Evolutionary conservation across 2,888 invertebrate genomes (phyloP).

Genomic region (Amphipoea lucens): DNA sequence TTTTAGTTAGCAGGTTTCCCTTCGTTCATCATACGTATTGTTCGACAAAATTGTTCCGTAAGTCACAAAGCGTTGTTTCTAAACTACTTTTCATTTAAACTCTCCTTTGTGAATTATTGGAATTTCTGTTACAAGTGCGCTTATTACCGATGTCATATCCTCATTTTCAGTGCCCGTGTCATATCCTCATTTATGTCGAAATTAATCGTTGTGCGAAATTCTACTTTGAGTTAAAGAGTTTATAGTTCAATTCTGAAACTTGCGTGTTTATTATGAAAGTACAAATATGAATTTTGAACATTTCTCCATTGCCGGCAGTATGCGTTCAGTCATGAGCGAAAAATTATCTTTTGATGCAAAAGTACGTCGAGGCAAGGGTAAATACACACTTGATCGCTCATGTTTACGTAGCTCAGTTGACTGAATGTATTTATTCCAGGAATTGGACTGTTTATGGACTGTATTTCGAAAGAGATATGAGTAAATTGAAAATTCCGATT

Average conservation of each 20-base stretch:
- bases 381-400: slow-evolving; percentile 50
- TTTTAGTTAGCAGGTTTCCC: slow-evolving; percentile 47
- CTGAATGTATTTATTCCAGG: slow-evolving; percentile 38
- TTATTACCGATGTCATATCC: slow-evolving; percentile 60
- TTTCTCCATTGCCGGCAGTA: slow-evolving; percentile 44
- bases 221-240: slow-evolving; percentile 14
- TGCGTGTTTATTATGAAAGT: slow-evolving; percentile 37
- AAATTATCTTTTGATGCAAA: slow-evolving; percentile 60
- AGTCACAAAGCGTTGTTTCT: slow-evolving; percentile 12
- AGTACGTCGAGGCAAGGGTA: slow-evolving; percentile 31
- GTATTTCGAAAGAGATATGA: slow-evolving; percentile 36
- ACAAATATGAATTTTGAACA: slow-evolving; percentile 59
- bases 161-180: slow-evolving; percentile 56
- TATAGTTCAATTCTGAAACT: slow-evolving; percentile 46
- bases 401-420: slow-evolving; percentile 27
- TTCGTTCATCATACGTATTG: neutral
- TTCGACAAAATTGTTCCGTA: slow-evolving; percentile 8
- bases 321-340: slow-evolving; percentile 59
- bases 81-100: slow-evolving; percentile 24
- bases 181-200: slow-evolving; percentile 52
- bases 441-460: slow-evolving; percentile 28
- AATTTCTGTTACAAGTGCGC: slow-evolving; percentile 57
- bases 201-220: slow-evolving; percentile 20
- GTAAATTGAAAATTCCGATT: slow-evolving; percentile 12
- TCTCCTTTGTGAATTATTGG: slow-evolving; percentile 53